A percentile compares a stretch with the other conserved stretches of the same genome.
Conservation (phyloP, 2,888 invertebrate species). For the Eristalis tenax region DNA sequence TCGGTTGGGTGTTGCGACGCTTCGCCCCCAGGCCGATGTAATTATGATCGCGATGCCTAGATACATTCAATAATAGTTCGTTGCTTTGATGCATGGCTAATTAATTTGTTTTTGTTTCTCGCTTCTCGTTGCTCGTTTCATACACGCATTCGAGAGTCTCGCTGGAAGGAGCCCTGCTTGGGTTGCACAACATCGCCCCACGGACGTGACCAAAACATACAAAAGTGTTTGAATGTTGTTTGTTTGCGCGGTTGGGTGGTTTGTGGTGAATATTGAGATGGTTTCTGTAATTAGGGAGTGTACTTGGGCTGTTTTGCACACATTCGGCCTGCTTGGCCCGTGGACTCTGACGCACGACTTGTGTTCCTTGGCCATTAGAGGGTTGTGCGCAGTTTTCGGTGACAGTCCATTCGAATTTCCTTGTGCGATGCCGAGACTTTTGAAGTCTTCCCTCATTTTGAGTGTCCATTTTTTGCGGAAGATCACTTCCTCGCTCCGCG, state of each 20-base stretch:
- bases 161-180: slow-evolving; percentile 47
- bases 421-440: neutral
- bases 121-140: slow-evolving; percentile 33
- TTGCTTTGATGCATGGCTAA: slow-evolving; percentile 66
- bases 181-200: slow-evolving; percentile 57
- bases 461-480: neutral
- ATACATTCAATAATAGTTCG: slow-evolving; percentile 38
- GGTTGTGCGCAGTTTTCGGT: slow-evolving; percentile 2
- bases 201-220: slow-evolving; percentile 63
- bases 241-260: slow-evolving; percentile 17
- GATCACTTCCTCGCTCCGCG: neutral
- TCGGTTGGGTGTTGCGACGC: slow-evolving; percentile 43
- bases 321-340: slow-evolving; percentile 7
- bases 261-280: slow-evolving; percentile 45
- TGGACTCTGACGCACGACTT: neutral
- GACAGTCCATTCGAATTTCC: neutral
- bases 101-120: slow-evolving; percentile 64
- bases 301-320: slow-evolving; percentile 36
- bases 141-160: slow-evolving; percentile 7
- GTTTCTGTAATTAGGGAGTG: slow-evolving; percentile 50
- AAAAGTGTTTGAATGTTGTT: slow-evolving; percentile 46
- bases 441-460: neutral
- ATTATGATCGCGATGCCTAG: slow-evolving; percentile 58
- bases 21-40: slow-evolving; percentile 42
- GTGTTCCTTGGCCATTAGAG: slow-evolving; percentile 20